Percentiles rank a stretch among this genome's conserved stretches.
Conservation (phyloP, 2,797 vertebrate genomes). For the Helostoma temminkii region DNA sequence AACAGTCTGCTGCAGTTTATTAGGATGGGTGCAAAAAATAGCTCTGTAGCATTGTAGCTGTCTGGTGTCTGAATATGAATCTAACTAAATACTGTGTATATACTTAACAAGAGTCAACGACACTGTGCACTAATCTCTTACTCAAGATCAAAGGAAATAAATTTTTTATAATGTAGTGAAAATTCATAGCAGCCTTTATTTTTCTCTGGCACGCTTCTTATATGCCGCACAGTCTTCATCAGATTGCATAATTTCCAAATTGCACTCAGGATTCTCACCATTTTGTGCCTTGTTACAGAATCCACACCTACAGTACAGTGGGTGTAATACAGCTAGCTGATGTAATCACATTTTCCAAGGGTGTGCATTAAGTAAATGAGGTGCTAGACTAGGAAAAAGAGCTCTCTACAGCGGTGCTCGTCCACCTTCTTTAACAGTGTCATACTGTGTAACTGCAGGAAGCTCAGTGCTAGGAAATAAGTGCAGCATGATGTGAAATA, state of each 20-base stretch:
- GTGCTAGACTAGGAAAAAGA: constrained; percentile 23
- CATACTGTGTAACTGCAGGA: constrained; percentile 32
- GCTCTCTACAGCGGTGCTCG: constrained; percentile 7
- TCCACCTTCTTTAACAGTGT: constrained; percentile 42
- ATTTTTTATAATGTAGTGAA: background rate
- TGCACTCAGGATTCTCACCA: background rate
- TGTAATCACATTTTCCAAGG: constrained; percentile 35
- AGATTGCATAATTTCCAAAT: constrained; percentile 23
- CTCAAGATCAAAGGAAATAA: background rate
- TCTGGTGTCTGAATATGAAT: too few relatives aligned
- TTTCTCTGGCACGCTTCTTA: background rate
- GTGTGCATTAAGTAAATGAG: constrained; percentile 61
- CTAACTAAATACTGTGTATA: too few relatives aligned
- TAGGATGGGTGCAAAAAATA: background rate
- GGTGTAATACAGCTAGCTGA: background rate
- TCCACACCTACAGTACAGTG: constrained; percentile 14
- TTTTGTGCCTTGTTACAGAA: background rate
- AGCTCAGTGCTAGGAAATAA: constrained; percentile 3
- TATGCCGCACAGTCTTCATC: background rate
- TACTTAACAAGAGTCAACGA: too few relatives aligned
- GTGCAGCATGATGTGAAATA: constrained; percentile 18
- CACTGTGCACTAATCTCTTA: background rate
- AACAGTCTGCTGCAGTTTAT: background rate
- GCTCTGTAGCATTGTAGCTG: background rate
- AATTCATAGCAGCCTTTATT: background rate